phyloP scores from a whole-genome alignment of 1,140 invertebrate species.

The Drosophila punjabiensis region DNA sequence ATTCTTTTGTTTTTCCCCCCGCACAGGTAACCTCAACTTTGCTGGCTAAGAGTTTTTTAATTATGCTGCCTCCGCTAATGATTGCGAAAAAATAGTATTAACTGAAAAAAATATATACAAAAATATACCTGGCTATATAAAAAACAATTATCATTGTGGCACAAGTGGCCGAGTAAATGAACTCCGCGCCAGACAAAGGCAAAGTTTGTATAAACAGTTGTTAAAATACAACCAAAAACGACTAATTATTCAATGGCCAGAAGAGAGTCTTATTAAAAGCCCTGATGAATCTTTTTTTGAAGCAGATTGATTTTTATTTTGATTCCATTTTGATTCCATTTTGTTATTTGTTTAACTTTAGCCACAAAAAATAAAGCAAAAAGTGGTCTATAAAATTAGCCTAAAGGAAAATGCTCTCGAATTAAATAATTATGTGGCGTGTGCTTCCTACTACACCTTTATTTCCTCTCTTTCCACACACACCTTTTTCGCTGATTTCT shows the following conservation, averaged over 20 bases:
- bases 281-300: conserved; percentile 4
- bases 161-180: conserved; percentile 64
- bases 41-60: conserved; percentile 73
- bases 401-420: neutral
- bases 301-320: conserved; percentile 8
- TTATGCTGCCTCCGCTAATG: conserved; percentile 62
- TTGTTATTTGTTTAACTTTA: conserved; percentile 5
- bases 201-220: conserved; percentile 58
- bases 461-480: conserved; percentile 18
- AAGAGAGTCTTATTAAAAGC: conserved; percentile 12
- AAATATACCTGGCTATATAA: conserved; percentile 48
- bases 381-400: conserved; percentile 13
- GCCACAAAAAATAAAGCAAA: neutral
- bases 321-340: conserved; percentile 1
- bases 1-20: conserved; percentile 64
- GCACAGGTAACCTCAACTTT: neutral
- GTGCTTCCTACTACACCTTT: conserved; percentile 20
- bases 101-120: conserved; percentile 30
- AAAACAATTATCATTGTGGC: conserved; percentile 65
- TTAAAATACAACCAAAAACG: conserved; percentile 48
- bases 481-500: conserved; percentile 12
- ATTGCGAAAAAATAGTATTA: conserved; percentile 62
- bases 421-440: conserved; percentile 32
- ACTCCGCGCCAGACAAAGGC: conserved; percentile 50
- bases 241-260: conserved; percentile 58